These are phyloP conservation scores for Tuta absoluta DNA, from an alignment of 2,888 invertebrate genomes.

Conservation along the genomic window DNA sequence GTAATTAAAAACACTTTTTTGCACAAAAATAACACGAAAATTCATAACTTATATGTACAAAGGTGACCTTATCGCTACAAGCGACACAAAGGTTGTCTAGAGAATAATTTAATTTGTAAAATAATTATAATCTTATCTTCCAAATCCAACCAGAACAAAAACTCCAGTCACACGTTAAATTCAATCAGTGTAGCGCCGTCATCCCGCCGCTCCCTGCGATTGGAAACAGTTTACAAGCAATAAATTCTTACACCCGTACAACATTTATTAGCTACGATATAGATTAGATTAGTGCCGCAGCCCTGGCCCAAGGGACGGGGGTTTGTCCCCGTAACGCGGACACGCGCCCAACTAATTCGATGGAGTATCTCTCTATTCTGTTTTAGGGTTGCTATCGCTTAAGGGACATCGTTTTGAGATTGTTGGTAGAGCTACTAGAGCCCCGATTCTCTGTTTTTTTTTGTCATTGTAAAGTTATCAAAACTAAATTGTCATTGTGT, in stretches of 20 bases:
- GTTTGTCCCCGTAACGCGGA: constrained; percentile 79
- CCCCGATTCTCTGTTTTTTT: too few species aligned
- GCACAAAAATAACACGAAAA: too few species aligned
- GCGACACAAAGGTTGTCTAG: too few species aligned
- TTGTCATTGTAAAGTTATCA: too few species aligned
- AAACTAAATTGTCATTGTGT: too few species aligned
- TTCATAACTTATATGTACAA: too few species aligned
- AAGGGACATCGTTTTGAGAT: neutral
- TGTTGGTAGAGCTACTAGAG: too few species aligned
- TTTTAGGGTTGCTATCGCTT: neutral
- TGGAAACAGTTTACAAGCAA: constrained; percentile 81
- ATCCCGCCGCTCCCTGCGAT: constrained; percentile 73
- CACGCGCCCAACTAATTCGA: constrained; percentile 79
- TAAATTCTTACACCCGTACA: constrained; percentile 75
- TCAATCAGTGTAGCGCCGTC: constrained; percentile 70
- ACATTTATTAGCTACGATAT: constrained; percentile 81
- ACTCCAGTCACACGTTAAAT: constrained; percentile 70
- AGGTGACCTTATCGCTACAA: too few species aligned
- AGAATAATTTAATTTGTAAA: too few species aligned
- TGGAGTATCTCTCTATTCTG: constrained; percentile 45
- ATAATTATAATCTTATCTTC: too few species aligned
- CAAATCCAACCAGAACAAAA: constrained; percentile 42
- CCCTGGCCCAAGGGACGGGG: constrained; percentile 67
- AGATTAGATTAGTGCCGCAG: constrained; percentile 79
- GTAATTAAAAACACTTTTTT: too few species aligned